A percentile compares a stretch with the other conserved stretches of the same genome.
Evolutionary conservation across 2,797 vertebrate genomes (phyloP).

Genomic region (Cyprinodon diabolis): DNA sequence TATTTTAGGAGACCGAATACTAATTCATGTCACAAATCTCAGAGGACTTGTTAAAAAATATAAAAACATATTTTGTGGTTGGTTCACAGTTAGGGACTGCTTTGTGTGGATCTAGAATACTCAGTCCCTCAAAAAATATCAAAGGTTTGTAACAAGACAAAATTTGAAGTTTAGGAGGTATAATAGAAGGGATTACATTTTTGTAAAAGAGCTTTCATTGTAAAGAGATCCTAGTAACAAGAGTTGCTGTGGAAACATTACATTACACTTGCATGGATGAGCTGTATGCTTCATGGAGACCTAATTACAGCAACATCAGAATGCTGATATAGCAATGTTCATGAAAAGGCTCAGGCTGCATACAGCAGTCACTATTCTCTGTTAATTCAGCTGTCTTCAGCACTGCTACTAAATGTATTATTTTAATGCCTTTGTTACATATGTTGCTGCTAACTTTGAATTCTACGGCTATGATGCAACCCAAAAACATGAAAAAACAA

Average conservation of each 20-base stretch:
- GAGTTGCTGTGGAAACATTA: constrained; percentile 16
- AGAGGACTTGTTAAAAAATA: background rate
- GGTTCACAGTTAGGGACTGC: background rate
- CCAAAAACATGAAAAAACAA: constrained; percentile 23
- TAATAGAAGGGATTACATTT: background rate
- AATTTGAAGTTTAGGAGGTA: background rate
- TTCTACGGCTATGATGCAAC: constrained; percentile 19
- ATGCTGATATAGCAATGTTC: constrained; percentile 20
- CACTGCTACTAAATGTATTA: background rate
- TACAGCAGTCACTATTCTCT: constrained; percentile 32
- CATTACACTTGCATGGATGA: constrained; percentile 18
- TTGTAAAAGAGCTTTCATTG: constrained; percentile 28
- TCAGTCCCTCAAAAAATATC: background rate
- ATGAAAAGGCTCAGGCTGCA: constrained; percentile 8
- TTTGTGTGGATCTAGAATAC: background rate
- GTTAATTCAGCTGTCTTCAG: constrained; percentile 20
- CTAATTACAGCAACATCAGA: constrained; percentile 26
- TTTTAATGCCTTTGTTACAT: constrained; percentile 14
- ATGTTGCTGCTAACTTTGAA: constrained; percentile 4
- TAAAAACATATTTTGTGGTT: background rate
- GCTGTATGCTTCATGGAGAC: constrained; percentile 7
- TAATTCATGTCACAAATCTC: background rate
- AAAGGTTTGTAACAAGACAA: background rate
- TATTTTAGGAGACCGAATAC: background rate
- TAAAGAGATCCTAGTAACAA: constrained; percentile 2